Evolutionary conservation across 2,888 invertebrate species (phyloP).

Genomic region (Ophion costatus): DNA sequence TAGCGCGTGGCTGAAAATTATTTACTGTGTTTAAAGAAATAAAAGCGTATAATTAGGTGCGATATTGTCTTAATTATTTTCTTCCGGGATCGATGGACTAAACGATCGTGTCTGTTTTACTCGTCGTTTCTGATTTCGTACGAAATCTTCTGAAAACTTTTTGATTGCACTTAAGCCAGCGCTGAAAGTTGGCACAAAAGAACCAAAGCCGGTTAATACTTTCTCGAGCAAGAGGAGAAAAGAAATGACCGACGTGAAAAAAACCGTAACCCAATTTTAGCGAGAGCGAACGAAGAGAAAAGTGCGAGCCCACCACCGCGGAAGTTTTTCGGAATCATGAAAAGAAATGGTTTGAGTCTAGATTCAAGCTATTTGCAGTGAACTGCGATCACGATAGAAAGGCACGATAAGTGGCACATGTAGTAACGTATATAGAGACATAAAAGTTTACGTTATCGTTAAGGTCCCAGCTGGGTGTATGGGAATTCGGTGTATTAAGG

Average conservation of each 20-base stretch:
- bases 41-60: constrained; percentile 28
- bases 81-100: constrained; percentile 20
- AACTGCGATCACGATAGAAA: constrained; percentile 15
- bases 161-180: constrained; percentile 24
- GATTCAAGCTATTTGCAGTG: constrained; percentile 17
- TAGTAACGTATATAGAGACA: background rate
- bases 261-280: background rate
- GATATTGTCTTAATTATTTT: constrained; percentile 27
- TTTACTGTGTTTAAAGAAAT: background rate
- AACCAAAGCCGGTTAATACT: background rate
- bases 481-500: background rate
- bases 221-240: background rate
- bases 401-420: constrained; percentile 18
- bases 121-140: background rate
- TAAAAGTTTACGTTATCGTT: background rate
- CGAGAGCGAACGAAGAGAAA: background rate
- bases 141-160: background rate
- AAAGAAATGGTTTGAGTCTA: constrained; percentile 11
- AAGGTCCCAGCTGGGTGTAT: background rate
- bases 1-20: constrained; percentile 13
- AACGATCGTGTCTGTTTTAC: constrained; percentile 7
- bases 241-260: background rate
- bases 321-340: constrained; percentile 8
- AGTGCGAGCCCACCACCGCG: constrained; percentile 22
- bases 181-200: background rate